phyloP scores from a whole-genome alignment of 2,888 invertebrate genomes.

The Agelastica alni region DNA sequence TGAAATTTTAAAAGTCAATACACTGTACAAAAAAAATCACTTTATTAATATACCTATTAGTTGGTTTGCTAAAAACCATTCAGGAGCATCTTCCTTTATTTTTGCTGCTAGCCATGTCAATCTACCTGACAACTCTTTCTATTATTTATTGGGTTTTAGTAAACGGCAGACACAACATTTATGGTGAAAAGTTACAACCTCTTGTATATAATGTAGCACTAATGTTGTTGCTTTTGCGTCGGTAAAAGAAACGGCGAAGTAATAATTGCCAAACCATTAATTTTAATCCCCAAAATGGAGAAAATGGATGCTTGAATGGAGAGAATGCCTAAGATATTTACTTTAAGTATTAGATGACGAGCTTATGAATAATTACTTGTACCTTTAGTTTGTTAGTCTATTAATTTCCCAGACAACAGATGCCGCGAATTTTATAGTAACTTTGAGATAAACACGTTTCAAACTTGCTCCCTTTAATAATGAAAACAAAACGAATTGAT shows the following conservation, averaged over 20 bases:
- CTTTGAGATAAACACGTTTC: neutral
- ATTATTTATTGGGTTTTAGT: too few relatives aligned
- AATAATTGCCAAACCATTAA: constrained; percentile 33
- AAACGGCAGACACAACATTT: too few relatives aligned
- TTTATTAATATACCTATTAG: too few relatives aligned
- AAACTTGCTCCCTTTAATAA: too few relatives aligned
- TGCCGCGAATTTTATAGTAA: neutral
- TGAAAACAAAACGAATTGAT: too few relatives aligned
- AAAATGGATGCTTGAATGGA: constrained; percentile 12
- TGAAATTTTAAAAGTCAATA: too few relatives aligned
- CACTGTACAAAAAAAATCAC: too few relatives aligned
- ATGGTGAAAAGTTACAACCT: too few relatives aligned
- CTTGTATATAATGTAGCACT: neutral
- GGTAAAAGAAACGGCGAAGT: constrained; percentile 19
- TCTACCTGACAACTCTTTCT: too few relatives aligned
- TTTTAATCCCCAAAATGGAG: constrained; percentile 25
- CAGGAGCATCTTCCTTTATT: too few relatives aligned
- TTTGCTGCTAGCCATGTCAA: too few relatives aligned
- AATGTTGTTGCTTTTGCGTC: neutral
- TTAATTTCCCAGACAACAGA: neutral
- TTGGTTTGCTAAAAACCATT: too few relatives aligned
- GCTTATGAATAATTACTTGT: constrained; percentile 11
- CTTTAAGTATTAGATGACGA: constrained; percentile 11
- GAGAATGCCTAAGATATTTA: constrained; percentile 7
- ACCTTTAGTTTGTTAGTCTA: neutral